Percentiles rank a stretch among this genome's conserved stretches.
These are phyloP conservation scores for Chironomus tepperi DNA, from an alignment of 1,140 invertebrate genomes.

Conservation along the genomic window DNA sequence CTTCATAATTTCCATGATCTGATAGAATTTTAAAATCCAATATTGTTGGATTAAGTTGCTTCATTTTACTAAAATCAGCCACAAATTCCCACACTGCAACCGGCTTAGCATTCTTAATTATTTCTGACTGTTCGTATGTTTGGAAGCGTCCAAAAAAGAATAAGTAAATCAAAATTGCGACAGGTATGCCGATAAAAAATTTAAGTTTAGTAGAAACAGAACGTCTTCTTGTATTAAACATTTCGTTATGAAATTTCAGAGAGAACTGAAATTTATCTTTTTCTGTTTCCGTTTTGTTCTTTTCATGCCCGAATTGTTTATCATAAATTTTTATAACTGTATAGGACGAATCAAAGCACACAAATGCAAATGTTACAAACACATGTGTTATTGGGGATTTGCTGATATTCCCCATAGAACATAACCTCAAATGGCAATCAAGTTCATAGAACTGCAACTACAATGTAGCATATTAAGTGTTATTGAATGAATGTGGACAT, in stretches of 20 bases:
- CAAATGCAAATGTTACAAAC: too few species aligned
- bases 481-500: too few species aligned
- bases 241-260: not conserved
- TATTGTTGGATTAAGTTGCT: conserved; percentile 59
- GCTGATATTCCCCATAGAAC: too few species aligned
- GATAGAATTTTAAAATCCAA: conserved; percentile 50
- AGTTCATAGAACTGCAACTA: too few species aligned
- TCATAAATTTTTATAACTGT: too few species aligned
- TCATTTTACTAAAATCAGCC: conserved; percentile 64
- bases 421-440: too few species aligned
- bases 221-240: not conserved
- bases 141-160: conserved; percentile 35
- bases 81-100: conserved; percentile 60
- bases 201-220: conserved; percentile 29
- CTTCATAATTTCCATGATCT: conserved; percentile 55
- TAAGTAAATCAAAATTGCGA: conserved; percentile 32
- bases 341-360: too few species aligned
- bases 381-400: too few species aligned
- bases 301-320: too few species aligned
- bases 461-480: too few species aligned
- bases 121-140: conserved; percentile 38
- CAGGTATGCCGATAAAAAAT: conserved; percentile 26
- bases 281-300: too few species aligned
- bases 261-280: not conserved
- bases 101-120: conserved; percentile 45